These are phyloP conservation scores for Chelonoidis abingdonii DNA, from an alignment of 2,113 vertebrate species.

Conservation along the genomic window DNA sequence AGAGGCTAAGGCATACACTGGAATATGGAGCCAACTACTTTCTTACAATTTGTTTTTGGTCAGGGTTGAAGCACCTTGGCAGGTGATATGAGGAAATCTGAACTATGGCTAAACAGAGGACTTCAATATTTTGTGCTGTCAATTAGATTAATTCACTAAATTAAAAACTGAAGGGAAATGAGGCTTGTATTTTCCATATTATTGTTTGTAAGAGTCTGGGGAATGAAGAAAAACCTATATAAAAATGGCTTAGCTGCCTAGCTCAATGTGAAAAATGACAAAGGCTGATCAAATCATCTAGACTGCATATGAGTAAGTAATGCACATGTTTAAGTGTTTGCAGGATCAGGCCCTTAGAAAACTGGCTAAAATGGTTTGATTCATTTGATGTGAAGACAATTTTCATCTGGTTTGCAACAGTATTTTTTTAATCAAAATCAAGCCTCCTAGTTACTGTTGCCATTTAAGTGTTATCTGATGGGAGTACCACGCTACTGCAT, in stretches of 20 bases:
- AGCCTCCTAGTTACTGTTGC: not conserved
- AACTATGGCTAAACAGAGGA: not conserved
- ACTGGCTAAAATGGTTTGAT: not conserved
- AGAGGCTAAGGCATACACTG: not conserved
- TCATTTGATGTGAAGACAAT: not conserved
- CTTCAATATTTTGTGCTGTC: not conserved
- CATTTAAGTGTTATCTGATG: not conserved
- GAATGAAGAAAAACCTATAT: not conserved
- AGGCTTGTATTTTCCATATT: not conserved
- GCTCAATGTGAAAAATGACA: not conserved
- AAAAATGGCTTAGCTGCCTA: not conserved
- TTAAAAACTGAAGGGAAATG: not conserved
- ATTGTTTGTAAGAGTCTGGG: not conserved
- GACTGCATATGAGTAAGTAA: not conserved
- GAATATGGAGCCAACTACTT: not conserved
- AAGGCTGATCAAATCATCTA: not conserved
- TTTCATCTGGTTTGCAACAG: not conserved
- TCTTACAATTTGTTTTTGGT: not conserved
- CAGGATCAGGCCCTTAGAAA: not conserved
- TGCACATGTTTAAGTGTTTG: not conserved
- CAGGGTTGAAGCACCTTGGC: not conserved
- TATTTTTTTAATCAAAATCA: not conserved
- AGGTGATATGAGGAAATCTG: not conserved
- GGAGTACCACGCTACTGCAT: not conserved
- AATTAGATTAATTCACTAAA: not conserved